Evolutionary conservation across 2,888 invertebrate species (phyloP).

Genomic region (Diadromus collaris): DNA sequence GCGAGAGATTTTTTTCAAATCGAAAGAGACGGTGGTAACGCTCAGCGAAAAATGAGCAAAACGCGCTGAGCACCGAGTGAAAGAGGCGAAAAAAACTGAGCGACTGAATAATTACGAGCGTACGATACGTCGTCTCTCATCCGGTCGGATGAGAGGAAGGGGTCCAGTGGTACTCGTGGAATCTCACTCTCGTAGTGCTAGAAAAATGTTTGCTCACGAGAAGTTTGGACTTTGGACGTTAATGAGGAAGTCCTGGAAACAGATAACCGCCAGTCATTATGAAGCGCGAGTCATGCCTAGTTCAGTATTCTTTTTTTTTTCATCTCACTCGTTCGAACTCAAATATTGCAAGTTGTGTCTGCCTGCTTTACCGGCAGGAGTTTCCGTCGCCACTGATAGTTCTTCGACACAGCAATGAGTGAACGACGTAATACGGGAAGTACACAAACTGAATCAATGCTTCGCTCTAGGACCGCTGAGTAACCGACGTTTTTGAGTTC

Average conservation of each 20-base stretch:
- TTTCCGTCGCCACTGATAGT: background rate
- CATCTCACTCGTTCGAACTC: background rate
- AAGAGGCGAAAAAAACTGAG: slow-evolving; percentile 7
- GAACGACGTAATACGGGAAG: background rate
- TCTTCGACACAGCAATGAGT: background rate
- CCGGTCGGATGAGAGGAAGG: background rate
- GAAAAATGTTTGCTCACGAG: background rate
- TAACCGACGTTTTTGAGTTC: slow-evolving; percentile 8
- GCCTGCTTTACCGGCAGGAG: background rate
- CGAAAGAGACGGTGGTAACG: background rate
- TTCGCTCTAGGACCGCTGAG: background rate
- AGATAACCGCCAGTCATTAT: background rate
- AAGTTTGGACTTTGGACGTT: background rate
- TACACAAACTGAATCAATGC: slow-evolving; percentile 8
- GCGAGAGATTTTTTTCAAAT: slow-evolving; percentile 10
- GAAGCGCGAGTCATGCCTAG: background rate
- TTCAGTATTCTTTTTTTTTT: background rate
- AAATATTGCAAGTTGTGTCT: background rate
- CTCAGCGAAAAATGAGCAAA: background rate
- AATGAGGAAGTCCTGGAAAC: slow-evolving; percentile 1
- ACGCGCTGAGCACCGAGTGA: background rate
- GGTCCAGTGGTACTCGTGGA: background rate
- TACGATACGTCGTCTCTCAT: background rate
- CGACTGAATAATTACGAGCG: slow-evolving; percentile 1
- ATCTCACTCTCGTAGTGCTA: background rate